Conservation (phyloP, 2,797 vertebrate species). For the Coregonus ussuriensis region DNA sequence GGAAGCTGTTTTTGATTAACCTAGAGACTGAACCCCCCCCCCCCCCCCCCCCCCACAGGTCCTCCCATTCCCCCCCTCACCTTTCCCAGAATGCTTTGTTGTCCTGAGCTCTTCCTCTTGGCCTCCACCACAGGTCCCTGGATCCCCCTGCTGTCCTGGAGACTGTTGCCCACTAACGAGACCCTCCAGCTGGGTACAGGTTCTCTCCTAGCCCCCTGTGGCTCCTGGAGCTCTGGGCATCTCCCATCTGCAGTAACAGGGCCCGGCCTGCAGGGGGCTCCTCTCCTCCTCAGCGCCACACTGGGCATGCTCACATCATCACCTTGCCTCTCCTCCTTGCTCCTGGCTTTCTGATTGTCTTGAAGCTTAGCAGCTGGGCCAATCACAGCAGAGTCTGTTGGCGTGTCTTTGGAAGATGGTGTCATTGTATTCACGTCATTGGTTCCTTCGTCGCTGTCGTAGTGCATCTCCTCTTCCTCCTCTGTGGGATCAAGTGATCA, state of each 20-base stretch:
- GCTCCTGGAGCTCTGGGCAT: constrained; percentile 62
- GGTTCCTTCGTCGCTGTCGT: constrained; percentile 80
- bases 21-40: no score
- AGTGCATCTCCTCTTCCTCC: constrained; percentile 77
- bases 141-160: constrained; percentile 58
- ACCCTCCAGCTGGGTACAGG: constrained; percentile 65
- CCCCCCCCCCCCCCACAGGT: background rate
- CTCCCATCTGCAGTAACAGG: constrained; percentile 54
- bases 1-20: no score
- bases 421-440: constrained; percentile 69
- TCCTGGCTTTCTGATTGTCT: constrained; percentile 85
- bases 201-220: constrained; percentile 68
- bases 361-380: constrained; percentile 84
- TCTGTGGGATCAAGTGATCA: constrained; percentile 56
- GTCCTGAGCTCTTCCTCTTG: constrained; percentile 75
- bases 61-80: constrained; percentile 47
- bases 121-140: constrained; percentile 60
- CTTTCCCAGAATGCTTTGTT: constrained; percentile 76
- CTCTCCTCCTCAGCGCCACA: constrained; percentile 74
- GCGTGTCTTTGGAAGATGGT: constrained; percentile 71
- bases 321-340: constrained; percentile 84
- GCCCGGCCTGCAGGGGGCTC: constrained; percentile 64
- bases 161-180: constrained; percentile 57
- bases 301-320: constrained; percentile 43
- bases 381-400: constrained; percentile 54